phyloP scores from a whole-genome alignment of 2,113 vertebrate species.

The Triplophysa dalaica region DNA sequence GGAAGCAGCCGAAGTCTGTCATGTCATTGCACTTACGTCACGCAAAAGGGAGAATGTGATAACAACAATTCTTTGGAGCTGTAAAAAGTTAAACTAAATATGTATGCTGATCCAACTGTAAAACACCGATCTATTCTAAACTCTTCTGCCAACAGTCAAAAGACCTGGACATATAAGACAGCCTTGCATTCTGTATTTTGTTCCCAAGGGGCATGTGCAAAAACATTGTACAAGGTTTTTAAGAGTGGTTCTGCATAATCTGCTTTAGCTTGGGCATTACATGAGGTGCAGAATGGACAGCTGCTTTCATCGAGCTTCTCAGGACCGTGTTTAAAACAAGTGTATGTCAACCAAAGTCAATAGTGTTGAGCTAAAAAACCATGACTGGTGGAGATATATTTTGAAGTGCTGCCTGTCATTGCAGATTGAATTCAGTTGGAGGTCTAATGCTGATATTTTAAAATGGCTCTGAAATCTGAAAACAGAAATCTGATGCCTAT shows the following conservation, averaged over 20 bases:
- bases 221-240: neutral
- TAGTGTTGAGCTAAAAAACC: neutral
- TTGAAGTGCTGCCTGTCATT: constrained; percentile 36
- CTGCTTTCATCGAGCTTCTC: constrained; percentile 8
- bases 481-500: constrained; percentile 36
- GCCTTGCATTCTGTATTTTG: too few relatives aligned
- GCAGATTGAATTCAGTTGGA: constrained; percentile 44
- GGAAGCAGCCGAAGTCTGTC: constrained; percentile 14
- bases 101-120: neutral
- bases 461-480: constrained; percentile 18
- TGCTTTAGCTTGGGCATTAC: neutral
- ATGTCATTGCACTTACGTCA: constrained; percentile 21
- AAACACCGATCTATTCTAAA: too few relatives aligned
- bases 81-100: neutral
- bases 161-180: too few relatives aligned
- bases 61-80: neutral
- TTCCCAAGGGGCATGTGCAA: neutral
- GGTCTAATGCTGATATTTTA: constrained; percentile 31
- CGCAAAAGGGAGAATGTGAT: neutral
- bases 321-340: constrained; percentile 7
- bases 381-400: constrained; percentile 30
- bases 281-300: constrained; percentile 25
- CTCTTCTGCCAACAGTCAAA: too few relatives aligned
- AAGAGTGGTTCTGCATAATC: neutral
- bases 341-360: constrained; percentile 44